Base-by-base conservation (phyloP, 2,113 vertebrate genomes). In the Oreotragus oreotragus region DNA sequence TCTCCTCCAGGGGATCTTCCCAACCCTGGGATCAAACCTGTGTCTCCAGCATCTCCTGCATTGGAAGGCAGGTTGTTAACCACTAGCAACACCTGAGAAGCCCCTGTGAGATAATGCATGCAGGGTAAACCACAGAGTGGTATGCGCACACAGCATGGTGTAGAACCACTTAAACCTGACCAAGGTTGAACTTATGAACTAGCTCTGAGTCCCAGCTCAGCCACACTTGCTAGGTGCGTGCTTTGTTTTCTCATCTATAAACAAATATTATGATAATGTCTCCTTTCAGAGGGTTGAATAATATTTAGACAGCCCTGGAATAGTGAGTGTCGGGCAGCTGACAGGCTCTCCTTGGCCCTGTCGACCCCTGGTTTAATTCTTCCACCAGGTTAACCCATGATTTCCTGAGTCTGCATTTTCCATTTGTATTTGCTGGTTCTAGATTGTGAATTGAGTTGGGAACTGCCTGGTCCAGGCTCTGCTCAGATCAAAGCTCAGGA, bases 381-480 rank as follows among this genome's bases (percentile, higher is more conserved):
- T 77, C 91, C 47, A 49, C 9, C 27, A 51, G 80, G 73, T 90
- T 70, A 86, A 33, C 58, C 43, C 60, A 73, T 86, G 39, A 64
- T 84, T 92, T 97, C 80, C 91, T 76, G 84, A 23, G 28, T 96
- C 80, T 92, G 77, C 55, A 70, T 85, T 70, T 92, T 30, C 88
- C 43, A 9, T 93, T 88, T 91, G 23, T 95, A 64, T n/a, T 81
- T 23, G 6, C 25, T 80, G 19, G 28, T 90, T 58, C 55, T 36
- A 36, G 62, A 66, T 47, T 88, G 47, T 83, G 62, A 94, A 66
- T 91, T 55, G 85, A 39, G 92, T 30, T 86, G 57, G 89, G 49
- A 73, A 45, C 70, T 28, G 27, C 45, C 43, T 53, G 0, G 77
- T 70, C 10, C 13, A 33, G 47, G 28, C 51, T 25, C 49, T 83